phyloP scores from a whole-genome alignment of 2,113 vertebrate species.

The Sphyrna mokarran region DNA sequence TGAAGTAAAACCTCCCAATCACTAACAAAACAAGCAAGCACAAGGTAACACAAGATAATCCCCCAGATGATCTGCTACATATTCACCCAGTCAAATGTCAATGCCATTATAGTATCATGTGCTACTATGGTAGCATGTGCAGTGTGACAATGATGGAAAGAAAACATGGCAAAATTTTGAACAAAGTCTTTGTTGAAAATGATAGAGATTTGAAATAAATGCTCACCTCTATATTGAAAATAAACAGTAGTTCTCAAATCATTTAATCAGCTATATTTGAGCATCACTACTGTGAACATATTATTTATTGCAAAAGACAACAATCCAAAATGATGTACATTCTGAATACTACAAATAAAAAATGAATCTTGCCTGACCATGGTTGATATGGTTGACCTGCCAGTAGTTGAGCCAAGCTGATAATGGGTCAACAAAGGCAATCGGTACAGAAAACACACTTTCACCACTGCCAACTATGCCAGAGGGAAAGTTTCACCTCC shows the following conservation, averaged over 20 bases:
- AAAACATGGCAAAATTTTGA: not conserved
- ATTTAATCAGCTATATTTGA: not conserved
- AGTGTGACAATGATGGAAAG: not conserved
- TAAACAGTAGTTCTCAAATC: not conserved
- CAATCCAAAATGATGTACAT: not conserved
- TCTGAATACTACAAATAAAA: not conserved
- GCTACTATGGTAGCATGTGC: not conserved
- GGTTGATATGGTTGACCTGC: not conserved
- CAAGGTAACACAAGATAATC: not conserved
- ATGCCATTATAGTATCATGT: not conserved
- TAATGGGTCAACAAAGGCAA: not conserved
- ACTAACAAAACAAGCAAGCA: not conserved
- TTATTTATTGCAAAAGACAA: not conserved
- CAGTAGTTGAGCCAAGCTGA: not conserved
- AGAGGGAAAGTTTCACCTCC: conserved; percentile 12
- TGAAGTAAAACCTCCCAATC: not conserved
- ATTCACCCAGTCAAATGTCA: not conserved
- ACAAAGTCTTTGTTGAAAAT: not conserved
- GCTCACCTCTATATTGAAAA: not conserved
- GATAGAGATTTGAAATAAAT: not conserved
- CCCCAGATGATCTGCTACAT: not conserved
- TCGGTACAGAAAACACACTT: not conserved
- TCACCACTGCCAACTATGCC: not conserved
- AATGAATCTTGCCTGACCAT: not conserved
- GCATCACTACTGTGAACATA: not conserved